Percentiles rank a stretch among this genome's conserved stretches.
These are phyloP conservation scores for Agonopterix arenella DNA, from an alignment of 2,888 invertebrate species.

Conservation along the genomic window DNA sequence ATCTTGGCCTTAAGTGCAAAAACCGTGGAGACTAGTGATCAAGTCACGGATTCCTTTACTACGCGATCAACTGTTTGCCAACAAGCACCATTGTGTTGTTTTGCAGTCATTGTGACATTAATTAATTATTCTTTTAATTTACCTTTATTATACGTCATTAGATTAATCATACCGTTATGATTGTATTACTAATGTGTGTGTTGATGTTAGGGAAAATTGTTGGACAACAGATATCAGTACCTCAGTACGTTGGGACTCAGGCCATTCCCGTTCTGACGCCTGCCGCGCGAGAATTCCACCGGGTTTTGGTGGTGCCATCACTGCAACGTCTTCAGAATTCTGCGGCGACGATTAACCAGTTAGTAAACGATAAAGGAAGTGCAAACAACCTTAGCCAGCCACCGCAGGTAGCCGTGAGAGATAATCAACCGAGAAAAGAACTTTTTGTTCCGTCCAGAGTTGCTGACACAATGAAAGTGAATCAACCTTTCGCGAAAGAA, in stretches of 20 bases:
- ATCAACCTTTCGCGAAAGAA: neutral
- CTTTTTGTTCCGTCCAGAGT: slow-evolving; percentile 18
- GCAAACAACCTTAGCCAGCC: slow-evolving; percentile 14
- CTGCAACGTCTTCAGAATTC: slow-evolving; percentile 16
- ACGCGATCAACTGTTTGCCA: slow-evolving; percentile 40
- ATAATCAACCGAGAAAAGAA: slow-evolving; percentile 18
- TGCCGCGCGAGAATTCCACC: slow-evolving; percentile 11
- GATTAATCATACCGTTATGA: slow-evolving; percentile 26
- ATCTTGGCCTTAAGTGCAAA: slow-evolving; percentile 49
- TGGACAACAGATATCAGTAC: slow-evolving; percentile 26
- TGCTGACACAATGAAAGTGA: slow-evolving; percentile 11
- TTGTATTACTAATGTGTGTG: slow-evolving; percentile 33
- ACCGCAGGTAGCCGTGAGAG: slow-evolving; percentile 14
- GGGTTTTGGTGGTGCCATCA: slow-evolving; percentile 6
- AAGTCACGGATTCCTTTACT: slow-evolving; percentile 40
- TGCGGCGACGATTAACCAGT: slow-evolving; percentile 9
- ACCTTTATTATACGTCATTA: too few species aligned
- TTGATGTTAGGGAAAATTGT: slow-evolving; percentile 32
- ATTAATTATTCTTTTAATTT: too few species aligned
- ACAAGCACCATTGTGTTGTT: slow-evolving; percentile 29
- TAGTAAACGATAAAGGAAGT: slow-evolving; percentile 6
- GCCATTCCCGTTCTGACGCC: slow-evolving; percentile 8
- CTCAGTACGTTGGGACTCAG: slow-evolving; percentile 18
- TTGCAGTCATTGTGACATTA: slow-evolving; percentile 10
- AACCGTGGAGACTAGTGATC: slow-evolving; percentile 38